Conservation (phyloP, 2,888 invertebrate genomes). For the Pyrocoelia pectoralis region DNA sequence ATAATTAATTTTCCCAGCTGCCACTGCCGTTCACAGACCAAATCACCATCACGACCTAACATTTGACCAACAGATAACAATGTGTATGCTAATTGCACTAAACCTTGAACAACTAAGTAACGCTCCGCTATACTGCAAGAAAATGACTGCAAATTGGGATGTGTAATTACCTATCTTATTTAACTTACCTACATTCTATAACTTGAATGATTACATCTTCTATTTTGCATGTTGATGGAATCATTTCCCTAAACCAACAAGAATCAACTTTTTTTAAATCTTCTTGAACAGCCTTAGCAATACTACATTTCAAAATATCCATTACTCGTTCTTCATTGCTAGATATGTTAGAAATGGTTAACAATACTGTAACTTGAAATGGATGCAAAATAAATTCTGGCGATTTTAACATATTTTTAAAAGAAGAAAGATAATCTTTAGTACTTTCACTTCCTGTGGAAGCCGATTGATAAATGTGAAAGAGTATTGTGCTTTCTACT, state of each 20-base stretch:
- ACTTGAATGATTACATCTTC: constrained; percentile 59
- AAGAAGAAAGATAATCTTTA: constrained; percentile 59
- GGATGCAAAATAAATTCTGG: constrained; percentile 70
- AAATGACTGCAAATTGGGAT: no score
- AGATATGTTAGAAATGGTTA: constrained; percentile 62
- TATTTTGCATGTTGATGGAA: constrained; percentile 53
- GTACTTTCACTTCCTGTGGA: constrained; percentile 58
- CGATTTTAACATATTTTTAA: constrained; percentile 62
- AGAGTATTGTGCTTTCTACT: constrained; percentile 69
- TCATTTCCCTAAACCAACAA: constrained; percentile 66
- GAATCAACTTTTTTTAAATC: constrained; percentile 52
- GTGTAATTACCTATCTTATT: not conserved
- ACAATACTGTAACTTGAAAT: constrained; percentile 68
- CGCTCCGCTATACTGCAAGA: constrained; percentile 54
- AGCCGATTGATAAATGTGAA: constrained; percentile 64
- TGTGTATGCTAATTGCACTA: constrained; percentile 59
- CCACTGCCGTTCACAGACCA: constrained; percentile 59
- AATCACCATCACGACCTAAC: constrained; percentile 48
- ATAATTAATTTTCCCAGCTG: constrained; percentile 65
- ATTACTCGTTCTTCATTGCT: constrained; percentile 60
- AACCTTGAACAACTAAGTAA: constrained; percentile 59
- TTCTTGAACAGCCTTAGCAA: constrained; percentile 52
- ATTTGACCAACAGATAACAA: constrained; percentile 53
- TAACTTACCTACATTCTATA: constrained; percentile 60
- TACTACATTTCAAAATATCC: constrained; percentile 55